phyloP scores from a whole-genome alignment of 2,888 invertebrate genomes.

The Pilophorus perplexus region DNA sequence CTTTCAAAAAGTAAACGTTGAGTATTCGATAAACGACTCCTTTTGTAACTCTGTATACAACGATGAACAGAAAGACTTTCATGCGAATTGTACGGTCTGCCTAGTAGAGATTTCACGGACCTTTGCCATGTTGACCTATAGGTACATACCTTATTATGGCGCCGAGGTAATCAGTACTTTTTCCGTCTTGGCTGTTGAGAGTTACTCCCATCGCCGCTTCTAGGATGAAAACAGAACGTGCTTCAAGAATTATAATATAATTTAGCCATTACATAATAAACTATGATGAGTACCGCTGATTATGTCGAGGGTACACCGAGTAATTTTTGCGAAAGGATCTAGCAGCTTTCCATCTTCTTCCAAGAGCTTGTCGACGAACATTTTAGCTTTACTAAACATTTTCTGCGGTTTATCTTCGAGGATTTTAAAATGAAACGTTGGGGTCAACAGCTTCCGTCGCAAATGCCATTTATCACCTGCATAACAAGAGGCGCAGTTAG shows the following conservation, averaged over 20 bases:
- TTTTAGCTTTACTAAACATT: constrained; percentile 20
- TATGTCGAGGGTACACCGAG: constrained; percentile 27
- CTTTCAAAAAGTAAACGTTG: constrained; percentile 61
- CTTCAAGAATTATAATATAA: not conserved
- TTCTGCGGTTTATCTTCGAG: constrained; percentile 24
- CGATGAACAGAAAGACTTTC: not conserved
- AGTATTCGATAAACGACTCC: constrained; percentile 44
- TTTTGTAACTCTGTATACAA: constrained; percentile 48
- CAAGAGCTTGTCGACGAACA: constrained; percentile 14
- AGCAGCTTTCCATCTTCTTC: constrained; percentile 15
- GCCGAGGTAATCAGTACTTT: too few relatives aligned
- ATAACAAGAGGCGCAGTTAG: not conserved
- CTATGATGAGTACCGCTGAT: constrained; percentile 16
- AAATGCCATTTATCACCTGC: constrained; percentile 40
- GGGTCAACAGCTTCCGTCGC: constrained; percentile 37
- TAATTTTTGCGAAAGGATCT: not conserved
- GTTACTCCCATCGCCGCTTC: too few relatives aligned
- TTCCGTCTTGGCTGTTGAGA: too few relatives aligned
- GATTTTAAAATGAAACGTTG: too few relatives aligned
- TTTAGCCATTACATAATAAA: not conserved
- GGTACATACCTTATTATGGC: too few relatives aligned
- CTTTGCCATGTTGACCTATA: too few relatives aligned
- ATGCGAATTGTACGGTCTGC: not conserved
- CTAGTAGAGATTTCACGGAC: too few relatives aligned
- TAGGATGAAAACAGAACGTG: not conserved